Evolutionary conservation across 2,113 vertebrate species (phyloP), one percentile per base, ranked within the genome.

Genomic region (Sinosuthora webbiana): DNA sequence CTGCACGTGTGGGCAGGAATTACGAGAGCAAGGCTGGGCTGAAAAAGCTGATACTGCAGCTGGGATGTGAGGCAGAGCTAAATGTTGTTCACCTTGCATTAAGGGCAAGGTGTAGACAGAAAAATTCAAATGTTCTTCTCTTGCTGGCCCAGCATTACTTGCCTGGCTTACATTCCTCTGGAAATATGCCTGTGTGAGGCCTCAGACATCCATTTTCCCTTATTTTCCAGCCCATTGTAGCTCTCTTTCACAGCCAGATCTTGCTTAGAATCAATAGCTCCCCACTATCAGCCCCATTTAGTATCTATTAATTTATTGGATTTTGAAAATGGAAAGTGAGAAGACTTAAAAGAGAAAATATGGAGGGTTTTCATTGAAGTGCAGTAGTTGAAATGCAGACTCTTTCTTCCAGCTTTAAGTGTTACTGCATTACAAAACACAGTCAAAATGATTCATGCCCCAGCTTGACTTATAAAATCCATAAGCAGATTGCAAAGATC

Each of bases 231-330:
- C 27, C 33, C 55, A 83, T 89, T 95, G 93, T 94, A 86, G 15
- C 17, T 11, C 44, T 44, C 16, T 79, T 71, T 82, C 22, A 6
- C 68, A 83, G 39, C 12, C 22, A 87, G 68, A 74, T 89, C 69
- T 87, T 70, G 68, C 55, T 70, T 87, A 68, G 73, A 92, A 94
- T 89, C 90, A 74, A 92, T 95, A 89, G 52, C 68, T 93, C 89
- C 89, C 73, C 60, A 56, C 93, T 47, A n/a, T 55, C 71, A 83
- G 35, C 56, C 55, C 30, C 89, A 47, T 59, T 95, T 90, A 68
- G 35, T 30, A 55, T 45, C 37, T 64, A 42, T 90, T 84, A 28
- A 78, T 90, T 81, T 93, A 89, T 41, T 83, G 92, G 53, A 90
- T 96, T 95, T 97, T 56, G 70, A 71, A 94, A 96, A 83, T 11